A percentile compares a stretch with the other conserved stretches of the same genome.
Conservation (phyloP, 2,113 vertebrate species). For the Alectura lathami region DNA sequence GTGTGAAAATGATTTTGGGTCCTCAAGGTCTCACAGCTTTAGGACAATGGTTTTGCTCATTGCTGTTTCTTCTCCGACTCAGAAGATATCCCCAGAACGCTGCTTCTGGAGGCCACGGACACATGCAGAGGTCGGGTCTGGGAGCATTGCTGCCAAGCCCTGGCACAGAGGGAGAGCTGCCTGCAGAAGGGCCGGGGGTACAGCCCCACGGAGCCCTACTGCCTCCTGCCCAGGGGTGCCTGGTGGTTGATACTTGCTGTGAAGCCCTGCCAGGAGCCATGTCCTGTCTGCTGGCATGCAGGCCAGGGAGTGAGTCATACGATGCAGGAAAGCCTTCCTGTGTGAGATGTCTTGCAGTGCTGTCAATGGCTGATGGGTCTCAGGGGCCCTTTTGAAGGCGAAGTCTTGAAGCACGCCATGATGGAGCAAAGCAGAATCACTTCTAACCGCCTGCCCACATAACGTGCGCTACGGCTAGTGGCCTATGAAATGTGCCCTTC, state of each 20-base stretch:
- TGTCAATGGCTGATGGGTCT: neutral
- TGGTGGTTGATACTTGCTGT: neutral
- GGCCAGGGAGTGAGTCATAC: neutral
- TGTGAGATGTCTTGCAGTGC: fast-evolving
- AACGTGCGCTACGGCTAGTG: neutral
- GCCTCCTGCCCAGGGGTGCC: neutral
- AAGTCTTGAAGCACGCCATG: neutral
- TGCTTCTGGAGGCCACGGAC: neutral
- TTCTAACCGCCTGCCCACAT: neutral
- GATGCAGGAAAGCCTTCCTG: neutral
- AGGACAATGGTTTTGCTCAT: neutral
- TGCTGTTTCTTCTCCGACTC: neutral
- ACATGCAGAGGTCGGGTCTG: fast-evolving
- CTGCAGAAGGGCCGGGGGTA: neutral
- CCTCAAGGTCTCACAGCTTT: neutral
- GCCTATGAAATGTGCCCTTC: neutral
- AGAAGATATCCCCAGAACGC: neutral
- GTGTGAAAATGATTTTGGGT: neutral
- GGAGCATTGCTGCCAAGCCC: fast-evolving
- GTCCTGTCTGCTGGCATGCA: neutral
- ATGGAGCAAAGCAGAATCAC: neutral
- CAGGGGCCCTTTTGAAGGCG: neutral
- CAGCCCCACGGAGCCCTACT: neutral
- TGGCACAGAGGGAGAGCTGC: neutral
- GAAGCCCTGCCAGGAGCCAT: neutral